These are phyloP conservation scores for Catajapyx aquilonaris DNA, from an alignment of 1,140 invertebrate species.

Conservation along the genomic window DNA sequence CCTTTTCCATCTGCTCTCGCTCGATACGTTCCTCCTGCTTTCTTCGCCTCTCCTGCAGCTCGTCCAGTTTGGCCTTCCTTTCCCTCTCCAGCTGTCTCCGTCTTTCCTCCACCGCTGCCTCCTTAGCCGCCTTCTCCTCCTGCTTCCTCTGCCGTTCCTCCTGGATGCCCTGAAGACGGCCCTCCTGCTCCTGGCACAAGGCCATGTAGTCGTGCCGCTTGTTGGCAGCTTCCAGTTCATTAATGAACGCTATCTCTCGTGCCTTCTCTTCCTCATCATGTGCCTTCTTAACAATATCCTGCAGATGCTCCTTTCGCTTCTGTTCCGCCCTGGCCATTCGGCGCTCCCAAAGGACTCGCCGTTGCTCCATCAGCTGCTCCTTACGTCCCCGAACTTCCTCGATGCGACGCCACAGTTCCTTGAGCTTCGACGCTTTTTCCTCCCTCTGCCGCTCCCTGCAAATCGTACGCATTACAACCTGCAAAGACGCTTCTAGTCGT, in stretches of 20 bases:
- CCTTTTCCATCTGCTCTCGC: slow-evolving; percentile 61
- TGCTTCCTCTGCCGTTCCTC: slow-evolving; percentile 46
- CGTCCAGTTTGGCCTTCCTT: slow-evolving; percentile 38
- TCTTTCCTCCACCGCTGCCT: slow-evolving; percentile 79
- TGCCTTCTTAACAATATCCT: slow-evolving; percentile 76
- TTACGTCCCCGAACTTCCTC: slow-evolving; percentile 80
- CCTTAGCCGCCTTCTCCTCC: slow-evolving; percentile 85
- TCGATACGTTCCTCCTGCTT: slow-evolving; percentile 69
- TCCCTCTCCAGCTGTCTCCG: slow-evolving; percentile 67
- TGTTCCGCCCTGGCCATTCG: slow-evolving; percentile 76
- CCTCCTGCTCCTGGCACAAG: slow-evolving; percentile 33
- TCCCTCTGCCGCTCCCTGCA: slow-evolving; percentile 47
- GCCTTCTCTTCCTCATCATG: slow-evolving; percentile 94
- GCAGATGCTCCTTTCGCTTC: slow-evolving; percentile 57
- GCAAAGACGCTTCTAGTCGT: background rate
- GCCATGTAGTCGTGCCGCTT: slow-evolving; percentile 73
- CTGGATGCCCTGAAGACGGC: slow-evolving; percentile 23
- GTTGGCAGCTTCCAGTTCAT: slow-evolving; percentile 86
- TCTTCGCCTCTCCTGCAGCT: slow-evolving; percentile 59
- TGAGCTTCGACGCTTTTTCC: slow-evolving; percentile 64
- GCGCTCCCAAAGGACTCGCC: slow-evolving; percentile 58
- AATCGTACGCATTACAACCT: background rate
- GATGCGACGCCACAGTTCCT: slow-evolving; percentile 57
- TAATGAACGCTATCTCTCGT: slow-evolving; percentile 94
- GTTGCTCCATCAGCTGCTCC: slow-evolving; percentile 62